A percentile compares a stretch with the other conserved stretches of the same genome.
phyloP scores from a whole-genome alignment of 2,797 vertebrate genomes.

The Margarornis squamiger region DNA sequence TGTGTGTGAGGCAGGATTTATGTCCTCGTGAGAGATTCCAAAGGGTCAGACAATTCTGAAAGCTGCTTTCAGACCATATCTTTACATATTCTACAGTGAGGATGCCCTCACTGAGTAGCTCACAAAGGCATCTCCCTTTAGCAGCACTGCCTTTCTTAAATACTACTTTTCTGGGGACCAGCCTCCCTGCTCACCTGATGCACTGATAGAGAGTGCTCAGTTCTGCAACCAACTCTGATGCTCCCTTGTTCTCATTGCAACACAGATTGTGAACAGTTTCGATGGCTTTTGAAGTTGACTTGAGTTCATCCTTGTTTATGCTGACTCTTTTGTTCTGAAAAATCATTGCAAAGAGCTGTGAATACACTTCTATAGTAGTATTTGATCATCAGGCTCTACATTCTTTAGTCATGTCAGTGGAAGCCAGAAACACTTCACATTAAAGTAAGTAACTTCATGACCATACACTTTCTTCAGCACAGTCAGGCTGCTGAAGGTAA shows the following conservation, averaged over 20 bases:
- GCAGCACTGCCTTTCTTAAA: background rate
- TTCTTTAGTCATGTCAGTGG: background rate
- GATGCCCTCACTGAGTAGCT: background rate
- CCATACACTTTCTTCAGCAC: background rate
- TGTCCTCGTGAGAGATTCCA: background rate
- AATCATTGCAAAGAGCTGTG: background rate
- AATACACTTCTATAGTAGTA: background rate
- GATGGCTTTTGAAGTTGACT: constrained; percentile 95
- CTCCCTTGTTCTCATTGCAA: constrained; percentile 98
- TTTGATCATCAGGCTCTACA: background rate
- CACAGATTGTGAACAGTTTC: constrained; percentile 96
- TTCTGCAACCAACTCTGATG: constrained; percentile 95
- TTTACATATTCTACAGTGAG: background rate
- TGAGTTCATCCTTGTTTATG: constrained; percentile 97
- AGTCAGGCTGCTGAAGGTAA: background rate
- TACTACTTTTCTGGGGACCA: background rate
- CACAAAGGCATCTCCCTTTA: background rate
- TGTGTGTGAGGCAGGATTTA: background rate
- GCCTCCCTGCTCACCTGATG: constrained; percentile 82
- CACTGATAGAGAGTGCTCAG: constrained; percentile 96
- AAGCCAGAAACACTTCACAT: background rate
- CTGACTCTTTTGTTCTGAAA: constrained; percentile 94
- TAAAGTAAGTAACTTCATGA: background rate
- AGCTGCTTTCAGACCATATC: background rate
- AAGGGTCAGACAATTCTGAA: background rate